These are phyloP conservation scores for Prolemur simus DNA, from an alignment of 2,113 vertebrate genomes.

Conservation along the genomic window DNA sequence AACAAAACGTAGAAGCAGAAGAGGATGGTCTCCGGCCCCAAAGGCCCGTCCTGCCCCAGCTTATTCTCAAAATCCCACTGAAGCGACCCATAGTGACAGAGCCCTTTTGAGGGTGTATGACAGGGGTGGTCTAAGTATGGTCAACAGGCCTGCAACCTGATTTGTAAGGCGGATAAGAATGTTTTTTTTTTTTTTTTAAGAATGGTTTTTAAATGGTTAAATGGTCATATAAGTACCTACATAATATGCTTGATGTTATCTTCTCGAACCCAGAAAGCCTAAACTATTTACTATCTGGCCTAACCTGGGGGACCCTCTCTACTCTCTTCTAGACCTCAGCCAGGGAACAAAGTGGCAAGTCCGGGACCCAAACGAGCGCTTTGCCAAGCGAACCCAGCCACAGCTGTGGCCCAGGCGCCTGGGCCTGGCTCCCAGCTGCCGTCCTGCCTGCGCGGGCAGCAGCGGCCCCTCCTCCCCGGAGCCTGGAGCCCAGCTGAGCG, in stretches of 20 bases:
- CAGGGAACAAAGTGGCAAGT: neutral
- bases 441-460: too few species aligned
- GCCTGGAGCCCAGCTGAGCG: neutral
- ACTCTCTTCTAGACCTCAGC: neutral
- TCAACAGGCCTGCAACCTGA: accelerated
- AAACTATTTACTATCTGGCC: neutral
- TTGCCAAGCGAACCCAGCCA: neutral
- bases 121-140: neutral
- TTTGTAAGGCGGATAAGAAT: neutral
- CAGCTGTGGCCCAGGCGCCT: neutral
- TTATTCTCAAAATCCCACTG: neutral
- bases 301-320: neutral
- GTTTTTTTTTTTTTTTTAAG: too few species aligned
- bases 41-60: neutral
- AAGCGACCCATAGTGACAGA: neutral
- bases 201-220: neutral
- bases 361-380: neutral
- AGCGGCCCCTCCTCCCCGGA: neutral
- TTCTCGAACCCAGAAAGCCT: neutral
- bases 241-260: neutral
- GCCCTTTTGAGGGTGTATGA: neutral
- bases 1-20: neutral
- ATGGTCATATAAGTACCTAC: neutral
- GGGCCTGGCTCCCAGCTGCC: neutral
- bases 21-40: neutral